These are phyloP conservation scores for Aldabrachelys gigantea DNA, from an alignment of 2,113 vertebrate species.

Conservation along the genomic window DNA sequence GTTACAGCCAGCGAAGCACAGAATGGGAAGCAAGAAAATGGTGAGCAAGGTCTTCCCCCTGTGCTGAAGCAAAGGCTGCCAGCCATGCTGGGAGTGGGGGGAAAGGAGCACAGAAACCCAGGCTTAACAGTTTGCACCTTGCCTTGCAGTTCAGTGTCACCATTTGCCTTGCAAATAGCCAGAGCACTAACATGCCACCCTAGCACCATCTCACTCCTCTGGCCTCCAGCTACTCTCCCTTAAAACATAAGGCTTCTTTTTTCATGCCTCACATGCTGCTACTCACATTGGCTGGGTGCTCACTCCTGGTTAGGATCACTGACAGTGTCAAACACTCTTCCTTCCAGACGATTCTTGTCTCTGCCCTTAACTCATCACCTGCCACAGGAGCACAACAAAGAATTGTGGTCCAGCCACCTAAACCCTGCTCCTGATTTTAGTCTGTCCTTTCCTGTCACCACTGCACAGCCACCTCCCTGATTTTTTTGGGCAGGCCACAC, in stretches of 20 bases:
- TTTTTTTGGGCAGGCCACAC: neutral
- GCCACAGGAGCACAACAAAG: neutral
- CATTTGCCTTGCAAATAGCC: neutral
- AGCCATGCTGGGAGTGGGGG: neutral
- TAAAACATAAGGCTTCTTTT: neutral
- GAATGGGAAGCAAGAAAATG: neutral
- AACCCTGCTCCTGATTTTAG: neutral
- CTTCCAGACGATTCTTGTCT: neutral
- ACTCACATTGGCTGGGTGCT: neutral
- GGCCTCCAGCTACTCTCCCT: neutral
- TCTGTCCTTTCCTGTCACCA: neutral
- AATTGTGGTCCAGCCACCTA: neutral
- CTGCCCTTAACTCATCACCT: neutral
- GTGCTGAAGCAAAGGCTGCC: neutral
- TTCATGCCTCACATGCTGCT: neutral
- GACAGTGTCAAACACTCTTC: neutral
- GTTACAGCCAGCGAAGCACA: too few species aligned
- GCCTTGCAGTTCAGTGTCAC: neutral
- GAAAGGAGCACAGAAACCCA: neutral
- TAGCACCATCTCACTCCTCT: neutral
- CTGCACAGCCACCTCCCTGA: neutral
- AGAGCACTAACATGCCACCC: neutral
- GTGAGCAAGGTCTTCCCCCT: neutral
- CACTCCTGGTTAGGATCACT: neutral
- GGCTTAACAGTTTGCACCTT: neutral